Evolutionary conservation across 1,140 invertebrate genomes (phyloP), one percentile per base, ranked within the genome.

Genomic region (Drosophila neocordata): DNA sequence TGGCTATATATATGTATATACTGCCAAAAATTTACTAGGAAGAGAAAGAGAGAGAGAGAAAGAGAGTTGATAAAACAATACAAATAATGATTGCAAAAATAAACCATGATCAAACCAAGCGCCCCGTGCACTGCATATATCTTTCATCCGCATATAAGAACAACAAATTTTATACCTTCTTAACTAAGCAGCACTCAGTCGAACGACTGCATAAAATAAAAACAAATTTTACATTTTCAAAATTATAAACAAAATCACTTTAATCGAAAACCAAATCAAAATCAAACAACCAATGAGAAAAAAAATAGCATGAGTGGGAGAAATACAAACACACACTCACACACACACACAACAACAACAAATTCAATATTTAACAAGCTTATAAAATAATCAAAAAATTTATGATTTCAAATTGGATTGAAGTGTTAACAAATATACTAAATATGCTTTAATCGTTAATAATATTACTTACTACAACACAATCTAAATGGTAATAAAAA

Each of bases 41-140:
- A 64, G 55, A 24, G 66, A 59, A 3, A 34, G 22, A 55, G n/a
- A 52, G 5, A 57, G 22, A 27, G 15, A n/a, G 22, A 24, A 35
- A 44, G 27, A 56, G 34, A 27, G 68, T 48, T 20, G 60, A 13
- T 18, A 15, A 63, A 74, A 65, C 64, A 78, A 65, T 66, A 65
- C 48, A 52, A 48, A 65, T 72, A 72, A 72, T 84, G 65, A 62
- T 27, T 73, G 27, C 44, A 44, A 65, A 83, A 62, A 67, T 62
- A 84, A 77, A 65, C 73, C 37, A 69, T 68, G 60, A 69, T 35
- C 48, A 48, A 60, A 20, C 38, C 37, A 20, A 51, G 15, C n/a
- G 44, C 8, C 34, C 27, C 9, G 38, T 13, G 5, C 37, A 11
- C 53, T 56, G 20, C 11, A 58, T 38, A 48, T 57, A 35, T 73